Evolutionary conservation across 2,113 vertebrate species (phyloP), one percentile per base, ranked within the genome.

Genomic region (Ammodytes dubius): DNA sequence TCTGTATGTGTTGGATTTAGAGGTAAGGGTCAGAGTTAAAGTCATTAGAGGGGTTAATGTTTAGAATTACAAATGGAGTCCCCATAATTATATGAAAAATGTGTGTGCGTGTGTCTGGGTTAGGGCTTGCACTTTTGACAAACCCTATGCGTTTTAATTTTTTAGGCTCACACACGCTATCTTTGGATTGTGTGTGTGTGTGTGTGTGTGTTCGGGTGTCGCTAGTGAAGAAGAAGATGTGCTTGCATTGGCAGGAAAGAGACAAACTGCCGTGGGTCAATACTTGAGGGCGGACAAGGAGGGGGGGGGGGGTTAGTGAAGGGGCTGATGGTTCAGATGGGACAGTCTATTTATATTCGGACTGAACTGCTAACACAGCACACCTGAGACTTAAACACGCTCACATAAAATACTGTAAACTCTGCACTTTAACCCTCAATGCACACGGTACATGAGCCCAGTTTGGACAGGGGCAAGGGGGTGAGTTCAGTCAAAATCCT

Each of bases 261-360:
- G 90, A 93, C 87, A 85, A 93, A 94, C 89, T 85, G 81, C 83
- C 9, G 10, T 27, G 57, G 85, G 90, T 94, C 90, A 86, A 89
- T 95, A 90, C 81, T 79, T 87, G 61, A 52, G 61, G 88, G 67
- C 78, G 70, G 42, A 11, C 56, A n/a, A 57, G 45, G 68, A 69
- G 46, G 77, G 64, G 65, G 54, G 60, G 12, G 81, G 40, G 14
- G 64, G 47, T 68, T 66, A 27, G n/a, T n/a, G 27, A 57, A 54
- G 67, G 59, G 53, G 53, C 52, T 89, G 81, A 90, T 78, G 74
- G 73, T 72, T 91, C 82, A 81, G 70, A 80, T 0, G 65, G 79
- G 85, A 77, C 84, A 70, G 64, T 87, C 85, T 87, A 84, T 93
- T 89, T 93, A 90, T 89, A 86, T 80, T 86, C 79, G 1, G 13